phyloP scores from a whole-genome alignment of 2,797 vertebrate genomes.

The Aldrovandia affinis region DNA sequence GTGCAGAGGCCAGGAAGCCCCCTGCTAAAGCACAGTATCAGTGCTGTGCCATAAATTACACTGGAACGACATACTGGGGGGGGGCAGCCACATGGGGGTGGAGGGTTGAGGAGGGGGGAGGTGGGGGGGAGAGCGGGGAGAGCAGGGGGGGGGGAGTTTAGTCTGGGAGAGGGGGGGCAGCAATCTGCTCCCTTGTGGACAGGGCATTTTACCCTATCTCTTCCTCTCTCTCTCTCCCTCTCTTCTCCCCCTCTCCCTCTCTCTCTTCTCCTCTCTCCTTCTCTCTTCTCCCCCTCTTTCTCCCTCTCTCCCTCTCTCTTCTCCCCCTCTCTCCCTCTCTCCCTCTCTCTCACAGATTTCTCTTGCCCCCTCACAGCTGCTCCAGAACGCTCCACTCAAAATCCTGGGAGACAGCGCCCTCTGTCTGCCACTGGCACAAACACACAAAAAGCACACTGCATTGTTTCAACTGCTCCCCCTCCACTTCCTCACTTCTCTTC shows the following conservation, averaged over 20 bases:
- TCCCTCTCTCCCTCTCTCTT: neutral
- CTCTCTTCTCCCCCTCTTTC: neutral
- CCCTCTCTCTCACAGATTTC: neutral
- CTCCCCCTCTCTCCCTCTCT: neutral
- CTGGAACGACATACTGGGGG: neutral
- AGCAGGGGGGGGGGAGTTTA: neutral
- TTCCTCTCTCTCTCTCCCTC: neutral
- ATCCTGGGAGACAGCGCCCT: slow-evolving; percentile 50
- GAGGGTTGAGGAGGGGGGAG: neutral
- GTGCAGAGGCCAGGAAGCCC: slow-evolving; percentile 24
- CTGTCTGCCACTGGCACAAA: slow-evolving; percentile 47
- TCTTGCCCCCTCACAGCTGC: slow-evolving; percentile 31
- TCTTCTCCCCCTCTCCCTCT: neutral
- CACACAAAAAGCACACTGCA: neutral
- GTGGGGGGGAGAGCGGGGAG: neutral
- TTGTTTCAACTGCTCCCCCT: neutral
- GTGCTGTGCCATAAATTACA: slow-evolving; percentile 38
- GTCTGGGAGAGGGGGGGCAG: slow-evolving; percentile 39
- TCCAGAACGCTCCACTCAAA: slow-evolving; percentile 26
- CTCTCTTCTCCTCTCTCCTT: slow-evolving; percentile 14
- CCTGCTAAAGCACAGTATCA: slow-evolving; percentile 19
- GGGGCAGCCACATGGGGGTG: neutral
- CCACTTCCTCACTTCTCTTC: neutral
- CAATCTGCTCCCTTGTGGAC: slow-evolving; percentile 53
- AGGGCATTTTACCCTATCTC: neutral